phyloP scores from a whole-genome alignment of 2,888 invertebrate species.

The Eristalinus sepulchralis region DNA sequence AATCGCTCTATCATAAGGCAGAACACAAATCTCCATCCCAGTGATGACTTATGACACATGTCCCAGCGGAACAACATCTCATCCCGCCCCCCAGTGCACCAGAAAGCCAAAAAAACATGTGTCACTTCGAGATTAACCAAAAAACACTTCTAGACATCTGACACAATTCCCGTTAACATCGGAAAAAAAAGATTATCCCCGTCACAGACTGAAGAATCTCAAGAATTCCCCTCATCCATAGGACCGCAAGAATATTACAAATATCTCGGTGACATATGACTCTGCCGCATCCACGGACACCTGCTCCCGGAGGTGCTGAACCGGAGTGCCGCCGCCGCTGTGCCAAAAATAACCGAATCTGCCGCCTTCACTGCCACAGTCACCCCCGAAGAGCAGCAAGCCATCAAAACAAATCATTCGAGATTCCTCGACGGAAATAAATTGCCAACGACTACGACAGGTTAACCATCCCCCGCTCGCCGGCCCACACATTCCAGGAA shows the following conservation, averaged over 20 bases:
- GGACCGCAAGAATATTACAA: constrained; percentile 15
- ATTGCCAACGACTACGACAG: constrained; percentile 68
- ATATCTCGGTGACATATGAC: constrained; percentile 39
- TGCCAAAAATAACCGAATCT: constrained; percentile 37
- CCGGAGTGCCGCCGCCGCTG: constrained; percentile 30
- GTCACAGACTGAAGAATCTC: neutral
- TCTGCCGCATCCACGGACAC: constrained; percentile 43
- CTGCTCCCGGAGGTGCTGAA: constrained; percentile 56
- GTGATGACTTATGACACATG: too few species aligned
- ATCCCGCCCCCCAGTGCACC: too few species aligned
- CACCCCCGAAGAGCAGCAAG: constrained; percentile 6
- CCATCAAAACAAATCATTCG: constrained; percentile 67
- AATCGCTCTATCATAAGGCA: too few species aligned
- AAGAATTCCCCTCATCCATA: constrained; percentile 20
- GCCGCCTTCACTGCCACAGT: neutral
- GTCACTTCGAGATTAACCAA: neutral
- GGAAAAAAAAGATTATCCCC: neutral
- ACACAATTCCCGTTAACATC: constrained; percentile 4
- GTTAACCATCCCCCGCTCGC: constrained; percentile 56
- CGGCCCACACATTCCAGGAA: constrained; percentile 43
- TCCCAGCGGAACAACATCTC: too few species aligned
- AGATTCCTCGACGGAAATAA: constrained; percentile 64
- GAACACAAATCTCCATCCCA: too few species aligned
- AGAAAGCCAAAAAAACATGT: neutral
- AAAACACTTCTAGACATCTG: neutral